phyloP scores from a whole-genome alignment of 2,888 invertebrate species.

The Alloscopus bannaensis region DNA sequence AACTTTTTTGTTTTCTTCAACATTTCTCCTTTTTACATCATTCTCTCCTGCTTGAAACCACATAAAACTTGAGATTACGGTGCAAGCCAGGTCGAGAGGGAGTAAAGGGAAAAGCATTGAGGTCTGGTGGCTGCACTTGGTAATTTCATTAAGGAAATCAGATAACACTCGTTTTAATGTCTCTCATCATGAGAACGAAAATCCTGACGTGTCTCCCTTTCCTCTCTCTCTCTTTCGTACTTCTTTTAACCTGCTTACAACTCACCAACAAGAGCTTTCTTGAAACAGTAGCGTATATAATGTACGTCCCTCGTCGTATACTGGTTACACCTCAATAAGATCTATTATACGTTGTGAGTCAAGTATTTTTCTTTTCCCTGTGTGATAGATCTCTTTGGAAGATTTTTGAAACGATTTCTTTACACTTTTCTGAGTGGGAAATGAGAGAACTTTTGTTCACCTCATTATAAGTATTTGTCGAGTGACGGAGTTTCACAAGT shows the following conservation, averaged over 20 bases:
- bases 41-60: too few relatives aligned
- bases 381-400: slow-evolving; percentile 31
- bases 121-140: slow-evolving; percentile 33
- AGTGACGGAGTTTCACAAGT: slow-evolving; percentile 55
- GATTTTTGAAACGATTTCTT: slow-evolving; percentile 23
- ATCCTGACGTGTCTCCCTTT: slow-evolving; percentile 29
- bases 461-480: slow-evolving; percentile 56
- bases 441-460: slow-evolving; percentile 55
- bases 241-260: slow-evolving; percentile 30
- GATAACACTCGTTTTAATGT: slow-evolving; percentile 62
- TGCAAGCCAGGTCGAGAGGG: slow-evolving; percentile 6
- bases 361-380: slow-evolving; percentile 24
- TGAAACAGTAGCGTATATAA: slow-evolving; percentile 46
- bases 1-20: too few relatives aligned
- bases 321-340: slow-evolving; percentile 23
- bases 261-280: slow-evolving; percentile 27
- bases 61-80: too few relatives aligned
- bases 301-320: slow-evolving; percentile 39
- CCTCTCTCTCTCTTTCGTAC: too few relatives aligned
- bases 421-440: slow-evolving; percentile 32
- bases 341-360: too few relatives aligned
- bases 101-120: slow-evolving; percentile 15
- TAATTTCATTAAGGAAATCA: slow-evolving; percentile 62
- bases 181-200: slow-evolving; percentile 53
- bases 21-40: too few relatives aligned